Evolutionary conservation across 2,888 invertebrate species (phyloP).

Genomic region (Lithodes maja): DNA sequence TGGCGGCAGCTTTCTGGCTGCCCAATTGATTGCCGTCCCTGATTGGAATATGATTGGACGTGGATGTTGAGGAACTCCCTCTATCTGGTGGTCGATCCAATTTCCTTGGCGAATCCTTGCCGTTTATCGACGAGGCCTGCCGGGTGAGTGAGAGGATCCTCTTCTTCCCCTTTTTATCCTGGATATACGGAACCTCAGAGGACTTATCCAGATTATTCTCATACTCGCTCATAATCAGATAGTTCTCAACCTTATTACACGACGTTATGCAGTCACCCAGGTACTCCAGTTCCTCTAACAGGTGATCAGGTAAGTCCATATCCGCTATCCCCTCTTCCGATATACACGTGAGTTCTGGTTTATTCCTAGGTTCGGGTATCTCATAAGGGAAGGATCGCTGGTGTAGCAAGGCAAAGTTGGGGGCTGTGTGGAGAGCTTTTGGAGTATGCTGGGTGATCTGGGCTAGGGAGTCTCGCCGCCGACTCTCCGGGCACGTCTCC

Average conservation of each 20-base stretch:
- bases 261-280: conserved; percentile 73
- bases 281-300: conserved; percentile 81
- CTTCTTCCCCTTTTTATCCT: conserved; percentile 43
- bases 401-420: conserved; percentile 31
- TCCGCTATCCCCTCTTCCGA: conserved; percentile 90
- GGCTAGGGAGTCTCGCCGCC: conserved; percentile 65
- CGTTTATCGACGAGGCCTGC: conserved; percentile 31
- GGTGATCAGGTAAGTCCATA: conserved; percentile 86
- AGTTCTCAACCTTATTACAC: conserved; percentile 83
- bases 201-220: conserved; percentile 84
- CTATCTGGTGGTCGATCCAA: conserved; percentile 25
- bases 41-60: conserved; percentile 10
- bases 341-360: conserved; percentile 71
- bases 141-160: conserved; percentile 34
- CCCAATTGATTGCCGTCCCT: not conserved
- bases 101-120: conserved; percentile 46
- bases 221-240: conserved; percentile 89
- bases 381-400: conserved; percentile 47
- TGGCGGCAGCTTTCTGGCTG: not conserved
- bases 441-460: conserved; percentile 35
- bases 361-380: conserved; percentile 50
- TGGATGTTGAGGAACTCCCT: not conserved
- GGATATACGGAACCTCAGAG: conserved; percentile 28
- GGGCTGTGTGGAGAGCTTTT: conserved; percentile 1
- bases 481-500: conserved; percentile 57